Percentiles rank a stretch among this genome's conserved stretches.
phyloP scores from a whole-genome alignment of 2,888 invertebrate genomes.

The Drosophila nigricruria region DNA sequence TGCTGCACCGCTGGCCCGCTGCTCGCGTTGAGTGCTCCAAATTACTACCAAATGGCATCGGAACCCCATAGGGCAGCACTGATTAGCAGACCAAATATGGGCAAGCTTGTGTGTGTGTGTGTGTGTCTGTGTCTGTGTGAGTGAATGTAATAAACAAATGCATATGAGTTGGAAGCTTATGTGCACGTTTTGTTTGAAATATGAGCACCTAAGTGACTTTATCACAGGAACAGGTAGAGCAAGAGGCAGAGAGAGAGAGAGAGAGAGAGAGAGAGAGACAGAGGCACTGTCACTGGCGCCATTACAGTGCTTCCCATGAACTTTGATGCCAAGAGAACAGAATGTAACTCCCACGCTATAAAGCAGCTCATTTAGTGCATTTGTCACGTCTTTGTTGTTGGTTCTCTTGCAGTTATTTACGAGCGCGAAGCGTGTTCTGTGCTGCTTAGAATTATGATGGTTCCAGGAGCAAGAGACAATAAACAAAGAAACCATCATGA shows the following conservation, averaged over 20 bases:
- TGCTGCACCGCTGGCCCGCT: conserved; percentile 74
- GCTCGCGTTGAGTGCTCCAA: conserved; percentile 76
- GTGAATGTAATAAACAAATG: conserved; percentile 33
- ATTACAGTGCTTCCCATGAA: conserved; percentile 63
- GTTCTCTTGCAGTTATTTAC: conserved; percentile 60
- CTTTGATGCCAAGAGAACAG: conserved; percentile 25
- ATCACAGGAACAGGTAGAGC: conserved; percentile 28
- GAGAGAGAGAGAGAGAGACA: neutral
- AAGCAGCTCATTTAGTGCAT: conserved; percentile 77
- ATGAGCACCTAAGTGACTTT: conserved; percentile 70
- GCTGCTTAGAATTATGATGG: conserved; percentile 59
- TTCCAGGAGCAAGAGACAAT: conserved; percentile 13
- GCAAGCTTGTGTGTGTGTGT: conserved; percentile 14
- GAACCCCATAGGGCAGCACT: conserved; percentile 61
- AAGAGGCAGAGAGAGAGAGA: neutral
- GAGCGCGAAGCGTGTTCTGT: conserved; percentile 60
- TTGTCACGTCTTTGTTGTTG: conserved; percentile 77
- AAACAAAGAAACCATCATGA: conserved; percentile 6
- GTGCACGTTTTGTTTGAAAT: conserved; percentile 74
- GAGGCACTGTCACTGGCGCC: conserved; percentile 57
- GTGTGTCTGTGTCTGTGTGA: conserved; percentile 7
- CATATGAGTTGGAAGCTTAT: conserved; percentile 67
- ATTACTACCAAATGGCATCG: conserved; percentile 64
- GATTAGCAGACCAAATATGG: conserved; percentile 60
- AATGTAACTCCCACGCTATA: conserved; percentile 75